Conservation (phyloP, 2,888 invertebrate species). For the Drosophila subquinaria region DNA sequence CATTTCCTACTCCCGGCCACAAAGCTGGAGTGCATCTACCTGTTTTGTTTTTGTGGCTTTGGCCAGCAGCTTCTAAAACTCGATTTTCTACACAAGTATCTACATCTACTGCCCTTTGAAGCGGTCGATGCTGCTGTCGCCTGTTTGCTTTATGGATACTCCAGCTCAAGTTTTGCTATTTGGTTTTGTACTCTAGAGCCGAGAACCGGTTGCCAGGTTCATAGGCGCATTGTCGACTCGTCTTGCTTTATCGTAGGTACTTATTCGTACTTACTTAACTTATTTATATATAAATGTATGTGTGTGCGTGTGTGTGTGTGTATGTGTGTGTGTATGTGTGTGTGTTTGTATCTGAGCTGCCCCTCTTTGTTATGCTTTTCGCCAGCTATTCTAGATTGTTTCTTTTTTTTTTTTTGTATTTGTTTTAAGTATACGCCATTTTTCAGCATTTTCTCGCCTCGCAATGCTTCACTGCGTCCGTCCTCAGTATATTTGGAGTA, state of each 20-base stretch:
- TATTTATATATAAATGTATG: neutral
- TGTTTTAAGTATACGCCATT: slow-evolving; percentile 40
- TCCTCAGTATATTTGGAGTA: slow-evolving; percentile 38
- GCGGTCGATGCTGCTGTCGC: slow-evolving; percentile 29
- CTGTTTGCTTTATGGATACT: slow-evolving; percentile 75
- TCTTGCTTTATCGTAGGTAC: slow-evolving; percentile 58
- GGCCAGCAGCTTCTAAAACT: slow-evolving; percentile 58
- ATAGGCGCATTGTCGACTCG: slow-evolving; percentile 71
- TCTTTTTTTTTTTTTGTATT: slow-evolving; percentile 11
- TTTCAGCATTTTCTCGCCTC: slow-evolving; percentile 51
- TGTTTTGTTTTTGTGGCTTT: slow-evolving; percentile 25
- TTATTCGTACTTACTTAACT: slow-evolving; percentile 53
- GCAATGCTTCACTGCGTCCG: slow-evolving; percentile 50
- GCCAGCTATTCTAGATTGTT: slow-evolving; percentile 40
- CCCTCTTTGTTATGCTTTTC: slow-evolving; percentile 25
- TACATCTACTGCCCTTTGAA: slow-evolving; percentile 56
- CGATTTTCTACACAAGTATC: slow-evolving; percentile 50
- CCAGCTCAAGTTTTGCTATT: slow-evolving; percentile 67
- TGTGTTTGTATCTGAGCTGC: slow-evolving; percentile 31
- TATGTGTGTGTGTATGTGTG: neutral
- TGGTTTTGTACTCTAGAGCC: slow-evolving; percentile 58
- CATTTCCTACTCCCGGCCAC: slow-evolving; percentile 58
- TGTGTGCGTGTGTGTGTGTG: neutral
- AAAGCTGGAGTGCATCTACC: slow-evolving; percentile 61
- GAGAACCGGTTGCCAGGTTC: slow-evolving; percentile 76